Conservation (phyloP, 2,113 vertebrate species). For the Chamaea fasciata region DNA sequence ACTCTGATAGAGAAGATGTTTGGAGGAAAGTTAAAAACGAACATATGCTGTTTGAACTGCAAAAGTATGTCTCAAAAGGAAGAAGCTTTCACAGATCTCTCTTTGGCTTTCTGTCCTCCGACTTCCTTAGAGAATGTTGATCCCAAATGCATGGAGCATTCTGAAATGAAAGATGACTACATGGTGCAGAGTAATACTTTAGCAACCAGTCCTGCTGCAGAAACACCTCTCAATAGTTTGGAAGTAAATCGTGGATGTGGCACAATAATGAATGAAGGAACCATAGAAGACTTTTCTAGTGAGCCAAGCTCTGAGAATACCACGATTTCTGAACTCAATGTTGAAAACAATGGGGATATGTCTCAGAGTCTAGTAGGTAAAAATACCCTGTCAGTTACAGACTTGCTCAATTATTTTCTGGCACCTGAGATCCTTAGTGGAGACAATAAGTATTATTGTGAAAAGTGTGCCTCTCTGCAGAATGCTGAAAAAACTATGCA, state of each 20-base stretch:
- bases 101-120: constrained; percentile 91
- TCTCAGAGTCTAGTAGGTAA: constrained; percentile 67
- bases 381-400: constrained; percentile 82
- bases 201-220: neutral
- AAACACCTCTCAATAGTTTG: neutral
- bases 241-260: constrained; percentile 42
- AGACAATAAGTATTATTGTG: constrained; percentile 96
- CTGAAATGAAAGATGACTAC: constrained; percentile 32
- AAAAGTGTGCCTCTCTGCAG: constrained; percentile 91
- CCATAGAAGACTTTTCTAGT: constrained; percentile 8
- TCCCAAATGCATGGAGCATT: constrained; percentile 21
- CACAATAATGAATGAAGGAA: constrained; percentile 27
- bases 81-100: constrained; percentile 94
- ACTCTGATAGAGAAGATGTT: constrained; percentile 94
- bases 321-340: constrained; percentile 19
- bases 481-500: constrained; percentile 93
- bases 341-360: constrained; percentile 41
- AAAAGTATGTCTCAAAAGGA: constrained; percentile 90
- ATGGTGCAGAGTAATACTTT: constrained; percentile 13
- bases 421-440: constrained; percentile 93
- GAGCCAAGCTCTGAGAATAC: constrained; percentile 42
- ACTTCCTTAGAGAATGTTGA: constrained; percentile 58
- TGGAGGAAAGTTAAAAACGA: constrained; percentile 89
- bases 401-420: constrained; percentile 94
- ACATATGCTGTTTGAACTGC: constrained; percentile 89